Base-by-base conservation (phyloP, 2,797 vertebrate species). In the Smutsia gigantea region DNA sequence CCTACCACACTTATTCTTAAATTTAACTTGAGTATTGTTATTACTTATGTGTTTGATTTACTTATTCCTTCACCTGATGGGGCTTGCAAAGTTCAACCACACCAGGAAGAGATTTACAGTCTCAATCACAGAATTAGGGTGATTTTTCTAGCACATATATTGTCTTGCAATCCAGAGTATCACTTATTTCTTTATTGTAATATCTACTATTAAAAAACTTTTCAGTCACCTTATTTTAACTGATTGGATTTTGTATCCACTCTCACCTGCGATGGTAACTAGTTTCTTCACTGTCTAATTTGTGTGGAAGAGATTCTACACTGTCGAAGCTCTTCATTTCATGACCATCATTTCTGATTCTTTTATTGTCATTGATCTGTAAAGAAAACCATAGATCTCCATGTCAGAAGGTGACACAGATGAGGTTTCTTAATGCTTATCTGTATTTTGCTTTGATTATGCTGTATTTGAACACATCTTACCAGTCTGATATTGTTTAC, bases 301-400 rank as follows among this genome's bases (percentile, higher is more conserved):
- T 89, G 57, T 84, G n/a, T 87, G 71, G 39, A 77, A 59, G 69
- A 93, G 19, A 39, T 89, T 66, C 49, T 91, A 23, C 1, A 25
- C 9, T 74, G 87, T n/a, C 39, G 46, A 69, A 75, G 9, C 75
- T 71, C 18, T 66, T 85, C 4, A 2, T 92, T 46, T 39, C 17
- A 57, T 7, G 37, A 71, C 39, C 21, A 85, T 64, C 17, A 49
- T 66, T 63, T 94, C 42, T 64, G 21, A 69, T 82, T 81, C 31
- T 91, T 91, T 96, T 46, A n/a, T 25, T 42, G 17, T 68, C 27
- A 42, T 34, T 92, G 85, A 93, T 51, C 29, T 72, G 78, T 75
- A 51, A 93, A 72, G 29, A 74, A 91, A 59, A 93, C 53, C 87
- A 51, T 77, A 25, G 15, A 34, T 83, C 51, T 82, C 18, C 75